Evolutionary conservation across 2,797 vertebrate species (phyloP).

Genomic region (Chaenodraco wilsoni): DNA sequence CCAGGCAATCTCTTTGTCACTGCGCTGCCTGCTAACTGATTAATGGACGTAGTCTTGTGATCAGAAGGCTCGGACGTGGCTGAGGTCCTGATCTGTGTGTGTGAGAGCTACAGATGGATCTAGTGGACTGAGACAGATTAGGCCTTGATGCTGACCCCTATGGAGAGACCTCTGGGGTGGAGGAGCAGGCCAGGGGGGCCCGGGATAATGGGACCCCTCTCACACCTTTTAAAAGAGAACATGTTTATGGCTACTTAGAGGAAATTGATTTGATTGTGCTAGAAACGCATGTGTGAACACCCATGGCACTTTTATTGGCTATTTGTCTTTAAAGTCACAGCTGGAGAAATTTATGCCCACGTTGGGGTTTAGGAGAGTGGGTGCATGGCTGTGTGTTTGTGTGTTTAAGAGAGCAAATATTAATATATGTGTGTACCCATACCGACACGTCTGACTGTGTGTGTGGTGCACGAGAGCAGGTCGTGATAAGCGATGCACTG

Average conservation of each 20-base stretch:
- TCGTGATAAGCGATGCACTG: slow-evolving; percentile 79
- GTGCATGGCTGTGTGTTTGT: slow-evolving; percentile 69
- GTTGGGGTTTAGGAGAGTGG: slow-evolving; percentile 70
- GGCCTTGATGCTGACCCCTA: slow-evolving; percentile 86
- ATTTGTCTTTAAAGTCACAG: slow-evolving; percentile 87
- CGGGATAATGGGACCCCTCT: slow-evolving; percentile 89
- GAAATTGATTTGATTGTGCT: slow-evolving; percentile 99
- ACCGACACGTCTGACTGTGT: slow-evolving; percentile 42
- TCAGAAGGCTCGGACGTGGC: slow-evolving; percentile 81
- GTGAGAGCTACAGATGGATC: slow-evolving; percentile 85
- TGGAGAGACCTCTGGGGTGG: slow-evolving; percentile 83
- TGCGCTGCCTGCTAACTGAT: slow-evolving; percentile 84
- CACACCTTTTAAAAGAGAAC: slow-evolving; percentile 96
- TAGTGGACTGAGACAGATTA: slow-evolving; percentile 90
- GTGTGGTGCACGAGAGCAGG: slow-evolving; percentile 49
- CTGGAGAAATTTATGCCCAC: slow-evolving; percentile 82
- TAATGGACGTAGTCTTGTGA: slow-evolving; percentile 86
- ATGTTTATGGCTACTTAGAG: slow-evolving; percentile 99
- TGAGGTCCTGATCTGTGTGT: slow-evolving; percentile 84
- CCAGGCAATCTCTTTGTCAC: slow-evolving; percentile 83
- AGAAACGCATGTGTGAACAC: slow-evolving; percentile 92
- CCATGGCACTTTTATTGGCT: slow-evolving; percentile 97
- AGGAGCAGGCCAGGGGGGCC: slow-evolving; percentile 83
- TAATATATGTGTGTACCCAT: slow-evolving; percentile 61
- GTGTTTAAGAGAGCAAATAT: slow-evolving; percentile 77